Evolutionary conservation across 2,888 invertebrate species (phyloP).

Genomic region (Agriotes lineatus): DNA sequence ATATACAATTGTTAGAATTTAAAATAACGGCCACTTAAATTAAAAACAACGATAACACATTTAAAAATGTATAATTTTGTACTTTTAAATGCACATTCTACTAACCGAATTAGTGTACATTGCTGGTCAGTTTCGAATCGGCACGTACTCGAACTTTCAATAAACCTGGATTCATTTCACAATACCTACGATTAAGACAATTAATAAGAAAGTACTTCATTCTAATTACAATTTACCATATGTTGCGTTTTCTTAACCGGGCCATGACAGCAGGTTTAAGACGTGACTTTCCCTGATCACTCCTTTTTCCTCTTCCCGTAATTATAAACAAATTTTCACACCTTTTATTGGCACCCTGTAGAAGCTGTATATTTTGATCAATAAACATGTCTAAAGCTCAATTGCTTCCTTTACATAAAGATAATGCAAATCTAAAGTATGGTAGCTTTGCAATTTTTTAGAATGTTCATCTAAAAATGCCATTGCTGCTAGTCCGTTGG

Average conservation of each 20-base stretch:
- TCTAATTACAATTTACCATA: conserved; percentile 75
- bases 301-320: conserved; percentile 85
- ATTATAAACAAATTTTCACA: conserved; percentile 73
- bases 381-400: conserved; percentile 77
- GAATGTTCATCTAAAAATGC: conserved; percentile 70
- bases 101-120: conserved; percentile 47
- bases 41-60: not conserved
- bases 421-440: conserved; percentile 84
- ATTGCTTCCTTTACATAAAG: conserved; percentile 82
- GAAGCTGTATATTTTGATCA: conserved; percentile 73
- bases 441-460: conserved; percentile 67
- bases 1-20: too few relatives aligned
- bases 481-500: conserved; percentile 74
- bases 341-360: conserved; percentile 63
- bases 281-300: conserved; percentile 74
- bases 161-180: conserved; percentile 76
- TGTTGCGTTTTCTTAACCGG: conserved; percentile 72
- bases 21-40: not conserved
- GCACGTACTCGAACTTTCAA: conserved; percentile 70
- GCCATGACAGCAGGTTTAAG: conserved; percentile 80
- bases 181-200: conserved; percentile 74
- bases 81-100: conserved; percentile 3
- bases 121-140: conserved; percentile 56
- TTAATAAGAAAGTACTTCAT: too few relatives aligned
- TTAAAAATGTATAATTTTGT: conserved; percentile 9